These are phyloP conservation scores for Carduelis carduelis DNA, from an alignment of 2,797 vertebrate genomes.

Conservation along the genomic window DNA sequence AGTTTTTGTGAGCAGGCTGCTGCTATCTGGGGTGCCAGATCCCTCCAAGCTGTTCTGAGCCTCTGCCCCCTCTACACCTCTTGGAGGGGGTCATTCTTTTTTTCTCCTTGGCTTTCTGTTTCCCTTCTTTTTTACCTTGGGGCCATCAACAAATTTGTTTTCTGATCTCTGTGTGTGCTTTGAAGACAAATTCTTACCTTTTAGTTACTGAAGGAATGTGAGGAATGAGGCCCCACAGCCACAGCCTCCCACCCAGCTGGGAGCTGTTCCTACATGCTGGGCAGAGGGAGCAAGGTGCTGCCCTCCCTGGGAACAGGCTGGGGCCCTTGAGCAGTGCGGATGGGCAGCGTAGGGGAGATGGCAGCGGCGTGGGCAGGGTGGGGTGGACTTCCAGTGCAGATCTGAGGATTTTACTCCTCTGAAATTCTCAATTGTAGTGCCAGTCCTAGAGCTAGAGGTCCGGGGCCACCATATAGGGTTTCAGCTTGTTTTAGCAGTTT, in stretches of 20 bases:
- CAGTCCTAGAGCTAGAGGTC: neutral
- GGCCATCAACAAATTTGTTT: slow-evolving; percentile 32
- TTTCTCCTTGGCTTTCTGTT: neutral
- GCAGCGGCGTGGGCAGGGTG: rapidly evolving
- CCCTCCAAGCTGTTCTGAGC: neutral
- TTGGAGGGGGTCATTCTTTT: neutral
- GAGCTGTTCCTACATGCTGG: neutral
- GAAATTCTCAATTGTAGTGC: neutral
- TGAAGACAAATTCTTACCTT: slow-evolving; percentile 54
- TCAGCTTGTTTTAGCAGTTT: neutral
- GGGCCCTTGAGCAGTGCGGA: rapidly evolving
- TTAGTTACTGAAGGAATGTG: slow-evolving; percentile 32
- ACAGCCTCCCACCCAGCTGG: neutral
- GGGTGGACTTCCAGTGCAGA: rapidly evolving
- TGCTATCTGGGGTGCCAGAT: neutral
- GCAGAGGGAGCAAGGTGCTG: neutral
- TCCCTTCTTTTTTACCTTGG: neutral
- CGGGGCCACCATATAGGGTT: neutral
- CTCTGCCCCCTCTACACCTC: neutral
- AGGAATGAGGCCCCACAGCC: slow-evolving; percentile 37
- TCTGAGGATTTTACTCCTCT: neutral
- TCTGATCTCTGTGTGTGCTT: slow-evolving; percentile 14
- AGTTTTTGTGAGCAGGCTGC: neutral
- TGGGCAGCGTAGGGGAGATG: neutral
- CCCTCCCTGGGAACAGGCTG: neutral